Base-by-base conservation (phyloP, 2,888 invertebrate species). In the Ommatoiulus sabulosus region DNA sequence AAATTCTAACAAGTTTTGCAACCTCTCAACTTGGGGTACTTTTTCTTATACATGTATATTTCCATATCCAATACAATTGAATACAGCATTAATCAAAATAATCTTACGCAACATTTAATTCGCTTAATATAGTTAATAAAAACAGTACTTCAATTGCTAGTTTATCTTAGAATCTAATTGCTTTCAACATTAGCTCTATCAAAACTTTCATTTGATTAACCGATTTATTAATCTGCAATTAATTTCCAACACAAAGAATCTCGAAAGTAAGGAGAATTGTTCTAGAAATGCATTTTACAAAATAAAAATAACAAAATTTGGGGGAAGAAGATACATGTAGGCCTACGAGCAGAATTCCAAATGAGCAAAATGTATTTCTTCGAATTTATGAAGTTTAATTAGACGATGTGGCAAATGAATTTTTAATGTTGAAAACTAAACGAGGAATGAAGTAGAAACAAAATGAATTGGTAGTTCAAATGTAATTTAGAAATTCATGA, bases 391-490 rank as follows among this genome's bases (percentile, higher is more conserved):
- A 80, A 15, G 80, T 80, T 43, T 35, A 24, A 35, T 80, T 35
- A 80, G 80, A 5, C 8, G 12, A 80, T 35, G 15, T 35, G 1
- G 80, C 12, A 15, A 15, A 80, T 80, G 80, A 35, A 80, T 80
- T 80, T 80, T 80, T 80, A 80, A 80, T 80, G 80, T 3, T 35
- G 3, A 80, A 80, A 80, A 12, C 12, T 15, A 43, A 35, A 80
- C 4, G 12, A 12, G 80, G 15, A 35, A 80, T 35, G 24, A 35
- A 35, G 35, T 15, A 24, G 10, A 80, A 15, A 15, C 80, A 3
- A 80, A 80, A 80, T 80, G 35, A 80, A 80, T 35, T 35, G 80
- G 80, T 80, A 80, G 35, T 35, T 24, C 10, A 43, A 80, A 80
- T 80, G 35, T 15, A 80, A 80, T 80, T 43, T 35, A 24, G 72